Evolutionary conservation across 2,888 invertebrate species (phyloP).

Genomic region (Acrobasis repandana): DNA sequence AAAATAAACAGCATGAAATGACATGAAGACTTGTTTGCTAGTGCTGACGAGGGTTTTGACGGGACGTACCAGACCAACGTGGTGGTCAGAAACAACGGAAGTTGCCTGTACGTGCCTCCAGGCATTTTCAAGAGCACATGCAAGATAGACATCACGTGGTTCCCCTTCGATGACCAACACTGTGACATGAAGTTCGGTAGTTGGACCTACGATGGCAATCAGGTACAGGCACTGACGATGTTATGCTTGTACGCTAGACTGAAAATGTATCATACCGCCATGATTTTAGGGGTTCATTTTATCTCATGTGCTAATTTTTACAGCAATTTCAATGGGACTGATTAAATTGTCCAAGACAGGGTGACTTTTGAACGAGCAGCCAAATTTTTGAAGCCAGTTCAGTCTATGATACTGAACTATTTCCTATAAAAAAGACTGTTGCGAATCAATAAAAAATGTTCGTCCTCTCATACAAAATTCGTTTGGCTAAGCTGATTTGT

Average conservation of each 20-base stretch:
- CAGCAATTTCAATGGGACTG: too few relatives aligned
- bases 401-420: too few relatives aligned
- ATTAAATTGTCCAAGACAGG: too few relatives aligned
- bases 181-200: constrained; percentile 99
- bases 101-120: constrained; percentile 99
- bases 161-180: constrained; percentile 99
- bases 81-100: constrained; percentile 99
- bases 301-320: too few relatives aligned
- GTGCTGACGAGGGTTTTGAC: constrained; percentile 99
- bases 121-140: constrained; percentile 99
- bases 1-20: constrained; percentile 8
- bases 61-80: constrained; percentile 99
- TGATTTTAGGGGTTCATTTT: too few relatives aligned
- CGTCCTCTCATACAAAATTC: too few relatives aligned
- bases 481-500: too few relatives aligned
- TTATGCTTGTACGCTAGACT: constrained; percentile 5
- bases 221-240: constrained; percentile 85
- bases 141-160: constrained; percentile 99
- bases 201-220: constrained; percentile 99
- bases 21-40: constrained; percentile 61
- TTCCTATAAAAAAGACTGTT: too few relatives aligned
- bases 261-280: background rate
- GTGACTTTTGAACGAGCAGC: too few relatives aligned
- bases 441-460: too few relatives aligned
- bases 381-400: too few relatives aligned